Percentiles rank a stretch among this genome's conserved stretches.
Evolutionary conservation across 2,888 invertebrate genomes (phyloP).

Genomic region (Caenorhabditis japonica): DNA sequence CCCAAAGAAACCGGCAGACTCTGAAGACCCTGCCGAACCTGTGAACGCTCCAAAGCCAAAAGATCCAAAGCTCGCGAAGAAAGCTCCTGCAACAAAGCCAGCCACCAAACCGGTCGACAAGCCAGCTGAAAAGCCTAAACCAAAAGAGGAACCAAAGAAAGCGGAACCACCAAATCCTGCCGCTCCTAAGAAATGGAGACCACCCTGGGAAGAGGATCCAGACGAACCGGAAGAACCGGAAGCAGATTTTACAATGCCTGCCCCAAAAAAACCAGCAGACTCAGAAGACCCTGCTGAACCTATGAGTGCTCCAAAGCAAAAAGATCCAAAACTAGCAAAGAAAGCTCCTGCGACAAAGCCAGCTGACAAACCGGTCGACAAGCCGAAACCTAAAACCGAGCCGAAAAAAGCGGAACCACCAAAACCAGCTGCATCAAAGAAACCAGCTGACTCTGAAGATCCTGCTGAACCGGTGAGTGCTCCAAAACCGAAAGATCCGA

Average conservation of each 20-base stretch:
- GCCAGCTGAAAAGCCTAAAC: too few species aligned
- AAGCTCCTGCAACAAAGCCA: constrained; percentile 20
- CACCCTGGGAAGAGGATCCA: constrained; percentile 46
- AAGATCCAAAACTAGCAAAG: constrained; percentile 50
- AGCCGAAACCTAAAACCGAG: constrained; percentile 27
- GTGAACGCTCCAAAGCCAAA: constrained; percentile 1
- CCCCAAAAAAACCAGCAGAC: constrained; percentile 34
- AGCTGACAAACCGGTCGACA: constrained; percentile 13
- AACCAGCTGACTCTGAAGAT: constrained; percentile 49
- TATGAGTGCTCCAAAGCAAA: constrained; percentile 37
- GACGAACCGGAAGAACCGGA: constrained; percentile 43
- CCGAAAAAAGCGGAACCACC: constrained; percentile 9
- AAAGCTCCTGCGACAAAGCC: constrained; percentile 33
- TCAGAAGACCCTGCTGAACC: constrained; percentile 52
- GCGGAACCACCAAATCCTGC: constrained; percentile 26
- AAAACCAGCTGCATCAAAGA: constrained; percentile 28
- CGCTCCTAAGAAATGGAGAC: constrained; percentile 34
- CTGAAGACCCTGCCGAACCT: constrained; percentile 20
- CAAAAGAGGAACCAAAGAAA: constrained; percentile 3
- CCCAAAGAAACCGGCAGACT: constrained; percentile 22
- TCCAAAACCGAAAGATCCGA: constrained; percentile 43
- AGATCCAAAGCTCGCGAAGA: constrained; percentile 23
- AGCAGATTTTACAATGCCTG: constrained; percentile 39
- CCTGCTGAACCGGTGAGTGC: constrained; percentile 52
- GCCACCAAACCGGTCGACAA: not conserved